Evolutionary conservation across 2,113 vertebrate species (phyloP), one percentile per base, ranked within the genome.

Genomic region (Empidonax alnorum): DNA sequence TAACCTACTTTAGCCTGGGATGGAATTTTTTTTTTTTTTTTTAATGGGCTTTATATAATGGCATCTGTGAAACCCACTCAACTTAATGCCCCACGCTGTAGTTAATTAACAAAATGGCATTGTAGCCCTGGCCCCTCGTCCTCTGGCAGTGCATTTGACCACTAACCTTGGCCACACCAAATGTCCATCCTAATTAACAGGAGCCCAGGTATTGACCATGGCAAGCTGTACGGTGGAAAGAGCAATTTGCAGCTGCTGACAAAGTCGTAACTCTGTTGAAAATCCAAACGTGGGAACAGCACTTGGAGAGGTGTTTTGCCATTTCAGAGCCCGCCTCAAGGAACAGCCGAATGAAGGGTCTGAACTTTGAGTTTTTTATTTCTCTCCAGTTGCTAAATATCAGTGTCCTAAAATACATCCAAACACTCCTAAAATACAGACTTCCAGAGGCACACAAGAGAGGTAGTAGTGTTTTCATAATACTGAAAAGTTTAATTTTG

Each of bases 1-100:
- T 96, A 96, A 93, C 96, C 96, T 94, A 90, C 91, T 97, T 97
- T 96, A 91, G 58, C 75, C 91, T 35, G n/a, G 63, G 76, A 87
- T 87, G 78, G 84, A 76, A 75, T 50, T 61, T 88, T 81, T 58
- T 65, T 87, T 75, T 68, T 61, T 88, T 81, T 58, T 65, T 87
- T 75, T 68, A 90, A 93, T 71, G 72, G 84, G 46, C 28, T 82
- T 96, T 96, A 91, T 89, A 39, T 94, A 91, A 90, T 87, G 88
- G 56, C 46, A 49, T 77, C 55, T 47, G 31, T 42, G 72, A 62
- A 90, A 68, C 84, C 27, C 74, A 68, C 77, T 65, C 83, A 82
- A 21, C 41, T 74, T 96, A 86, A 77, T 72, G 94, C 78, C 65
- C 69, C 79, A 49, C 93, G 44, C 39, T 62, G 68, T 23, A 58